A percentile compares a stretch with the other conserved stretches of the same genome.
Conservation (phyloP, 2,797 vertebrate genomes). For the Manis crassicaudata region DNA sequence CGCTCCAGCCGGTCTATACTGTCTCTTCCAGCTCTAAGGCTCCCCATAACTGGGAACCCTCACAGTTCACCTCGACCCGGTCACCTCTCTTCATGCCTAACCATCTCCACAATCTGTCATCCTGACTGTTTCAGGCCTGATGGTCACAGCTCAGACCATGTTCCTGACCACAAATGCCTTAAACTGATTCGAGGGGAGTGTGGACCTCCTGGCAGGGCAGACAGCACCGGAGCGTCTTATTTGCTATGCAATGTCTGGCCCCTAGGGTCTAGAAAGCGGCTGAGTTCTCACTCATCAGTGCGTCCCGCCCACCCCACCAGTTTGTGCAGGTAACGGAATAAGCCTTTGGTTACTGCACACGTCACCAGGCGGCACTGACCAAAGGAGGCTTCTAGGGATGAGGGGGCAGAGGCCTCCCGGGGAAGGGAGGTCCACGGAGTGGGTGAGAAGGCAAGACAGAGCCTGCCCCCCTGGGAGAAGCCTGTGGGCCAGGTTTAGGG, state of each 20-base stretch:
- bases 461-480: background rate
- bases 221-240: background rate
- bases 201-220: background rate
- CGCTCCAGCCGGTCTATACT: background rate
- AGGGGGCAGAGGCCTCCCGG: no score
- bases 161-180: background rate
- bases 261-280: background rate
- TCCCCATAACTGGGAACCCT: background rate
- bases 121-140: background rate
- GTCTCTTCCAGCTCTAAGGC: background rate
- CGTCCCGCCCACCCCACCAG: background rate
- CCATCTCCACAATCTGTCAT: background rate
- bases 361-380: background rate
- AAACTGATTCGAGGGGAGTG: background rate
- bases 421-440: no score
- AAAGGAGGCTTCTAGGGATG: background rate
- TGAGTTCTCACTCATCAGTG: background rate
- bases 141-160: background rate
- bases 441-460: no score
- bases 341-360: background rate
- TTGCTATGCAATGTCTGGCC: background rate
- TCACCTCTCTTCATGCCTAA: background rate
- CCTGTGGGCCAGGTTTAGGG: background rate
- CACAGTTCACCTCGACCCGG: background rate
- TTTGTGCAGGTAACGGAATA: background rate